phyloP scores from a whole-genome alignment of 2,888 invertebrate species.

The Hirtodrosophila cameraria region DNA sequence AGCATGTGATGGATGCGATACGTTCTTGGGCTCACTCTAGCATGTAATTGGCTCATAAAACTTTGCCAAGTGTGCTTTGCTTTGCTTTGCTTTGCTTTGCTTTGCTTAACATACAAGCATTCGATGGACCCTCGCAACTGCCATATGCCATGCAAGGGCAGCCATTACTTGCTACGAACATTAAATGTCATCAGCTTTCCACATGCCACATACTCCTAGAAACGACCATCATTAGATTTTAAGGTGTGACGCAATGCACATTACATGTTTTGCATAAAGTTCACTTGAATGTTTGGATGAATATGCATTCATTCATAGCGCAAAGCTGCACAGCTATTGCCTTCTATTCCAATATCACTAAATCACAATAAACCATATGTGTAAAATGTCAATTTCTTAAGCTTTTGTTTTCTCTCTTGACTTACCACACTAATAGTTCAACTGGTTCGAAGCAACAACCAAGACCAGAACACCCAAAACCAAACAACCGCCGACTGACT shows the following conservation, averaged over 20 bases:
- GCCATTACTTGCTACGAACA: constrained; percentile 5
- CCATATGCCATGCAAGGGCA: constrained; percentile 2
- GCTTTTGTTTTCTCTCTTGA: constrained; percentile 24
- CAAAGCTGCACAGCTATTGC: constrained; percentile 57
- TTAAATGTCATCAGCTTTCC: constrained; percentile 53
- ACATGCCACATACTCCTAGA: constrained; percentile 11
- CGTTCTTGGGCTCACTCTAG: constrained; percentile 72
- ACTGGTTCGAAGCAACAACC: constrained; percentile 43
- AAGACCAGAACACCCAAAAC: constrained; percentile 16
- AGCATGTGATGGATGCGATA: constrained; percentile 69
- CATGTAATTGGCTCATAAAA: constrained; percentile 76
- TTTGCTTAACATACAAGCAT: background rate
- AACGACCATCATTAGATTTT: constrained; percentile 23
- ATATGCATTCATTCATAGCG: constrained; percentile 55
- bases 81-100: too few species aligned
- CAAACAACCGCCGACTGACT: constrained; percentile 42
- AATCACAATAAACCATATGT: constrained; percentile 68
- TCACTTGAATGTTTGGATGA: constrained; percentile 23
- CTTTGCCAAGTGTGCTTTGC: constrained; percentile 15
- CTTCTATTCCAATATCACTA: constrained; percentile 56
- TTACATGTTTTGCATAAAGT: constrained; percentile 18
- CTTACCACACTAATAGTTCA: constrained; percentile 55
- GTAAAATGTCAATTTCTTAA: constrained; percentile 24
- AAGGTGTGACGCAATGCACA: constrained; percentile 54
- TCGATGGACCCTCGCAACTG: constrained; percentile 15